Evolutionary conservation across 2,797 vertebrate species (phyloP), one percentile per base, ranked within the genome.

Genomic region (Myotis vivesi): DNA sequence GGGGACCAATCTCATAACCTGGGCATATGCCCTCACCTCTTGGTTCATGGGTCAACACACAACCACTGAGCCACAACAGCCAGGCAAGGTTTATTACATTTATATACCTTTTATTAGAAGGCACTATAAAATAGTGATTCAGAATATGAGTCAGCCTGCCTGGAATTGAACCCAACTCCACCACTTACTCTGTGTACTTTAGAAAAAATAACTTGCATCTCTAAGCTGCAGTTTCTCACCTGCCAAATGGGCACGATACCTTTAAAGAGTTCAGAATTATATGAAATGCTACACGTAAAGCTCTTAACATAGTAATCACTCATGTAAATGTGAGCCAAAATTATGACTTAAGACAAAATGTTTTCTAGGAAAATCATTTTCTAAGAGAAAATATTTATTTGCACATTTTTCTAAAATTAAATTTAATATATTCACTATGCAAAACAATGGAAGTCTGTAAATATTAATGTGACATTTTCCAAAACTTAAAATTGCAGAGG

Each of bases 291-390:
- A 8, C 51, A 17, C 38, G 12, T 69, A 72, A 68, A 87, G 22
- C 10, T 53, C 36, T 72, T 53, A 55, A 20, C 1, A 11, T 33
- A 77, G 12, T 71, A 22, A 55, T 57, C 30, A 19, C 33, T 83
- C 25, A 66, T 10, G 12, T 72, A 57, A 57, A 19, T 92, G 59
- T 59, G 79, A 64, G 28, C 33, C 57, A 25, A 2, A 53, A 55
- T 59, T 62, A 55, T 36, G 72, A 87, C 49, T 79, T 64, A 89
- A 46, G 44, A 73, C 12, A 83, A 46, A 64, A 66, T 36, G 15
- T n/a, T 77, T 86, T 94, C 49, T 77, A 49, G 30, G 93, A 46
- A 80, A 75, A 75, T 86, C 82, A 5, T 73, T 77, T 96, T 81
- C 30, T 28, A 79, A 49, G 30, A 77, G 9, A 89, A 87, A 71